Percentiles rank a stretch among this genome's conserved stretches.
Conservation (phyloP, 1,140 invertebrate genomes). For the Eriosoma lanigerum region DNA sequence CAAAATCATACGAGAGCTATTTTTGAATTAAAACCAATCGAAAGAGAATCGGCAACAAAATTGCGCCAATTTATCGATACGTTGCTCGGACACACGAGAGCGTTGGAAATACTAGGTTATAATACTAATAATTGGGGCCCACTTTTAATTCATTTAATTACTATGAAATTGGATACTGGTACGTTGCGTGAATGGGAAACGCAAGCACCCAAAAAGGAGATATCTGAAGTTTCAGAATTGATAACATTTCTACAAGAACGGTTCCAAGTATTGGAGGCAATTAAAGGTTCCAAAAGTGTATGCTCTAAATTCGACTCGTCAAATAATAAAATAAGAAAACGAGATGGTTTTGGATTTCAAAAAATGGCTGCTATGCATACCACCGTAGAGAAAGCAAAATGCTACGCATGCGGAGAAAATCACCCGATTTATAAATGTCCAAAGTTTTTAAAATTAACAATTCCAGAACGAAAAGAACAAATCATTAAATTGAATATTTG, state of each 20-base stretch:
- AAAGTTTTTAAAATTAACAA: background rate
- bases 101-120: background rate
- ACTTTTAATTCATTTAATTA: background rate
- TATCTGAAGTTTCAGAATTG: background rate
- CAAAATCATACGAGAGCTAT: background rate
- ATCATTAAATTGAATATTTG: background rate
- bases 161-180: background rate
- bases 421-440: background rate
- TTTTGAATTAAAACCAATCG: background rate
- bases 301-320: too few species aligned
- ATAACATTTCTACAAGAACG: background rate
- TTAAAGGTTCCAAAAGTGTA: background rate
- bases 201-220: background rate
- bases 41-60: background rate
- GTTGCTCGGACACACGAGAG: background rate
- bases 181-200: constrained; percentile 7
- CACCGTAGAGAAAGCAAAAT: background rate
- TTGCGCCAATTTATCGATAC: background rate
- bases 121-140: background rate
- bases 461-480: background rate
- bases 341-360: background rate
- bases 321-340: background rate
- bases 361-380: background rate
- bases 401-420: background rate
- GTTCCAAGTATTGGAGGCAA: background rate